These are phyloP conservation scores for Bergia sp. DNA, from an alignment of 92 coral and sea anemone species.

Conservation along the genomic window DNA sequence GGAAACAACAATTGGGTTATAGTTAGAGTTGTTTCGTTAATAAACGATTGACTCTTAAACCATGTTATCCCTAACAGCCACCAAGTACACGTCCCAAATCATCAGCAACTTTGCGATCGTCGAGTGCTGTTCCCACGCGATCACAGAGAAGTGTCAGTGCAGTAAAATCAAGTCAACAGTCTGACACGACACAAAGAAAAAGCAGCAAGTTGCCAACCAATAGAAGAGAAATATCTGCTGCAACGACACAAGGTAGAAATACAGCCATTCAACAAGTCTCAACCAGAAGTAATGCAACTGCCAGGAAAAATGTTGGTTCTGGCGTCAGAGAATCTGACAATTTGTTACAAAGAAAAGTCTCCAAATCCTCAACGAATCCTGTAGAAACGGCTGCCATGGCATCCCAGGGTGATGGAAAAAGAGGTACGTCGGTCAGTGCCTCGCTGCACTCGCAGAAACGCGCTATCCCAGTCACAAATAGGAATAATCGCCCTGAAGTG, in stretches of 20 bases:
- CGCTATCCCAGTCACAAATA: background rate
- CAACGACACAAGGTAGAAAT: background rate
- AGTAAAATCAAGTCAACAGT: background rate
- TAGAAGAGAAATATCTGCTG: background rate
- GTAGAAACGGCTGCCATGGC: background rate
- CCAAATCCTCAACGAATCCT: background rate
- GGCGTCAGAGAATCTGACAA: background rate
- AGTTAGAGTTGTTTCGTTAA: background rate
- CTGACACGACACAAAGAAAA: background rate
- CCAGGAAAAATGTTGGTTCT: background rate
- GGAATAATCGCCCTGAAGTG: background rate
- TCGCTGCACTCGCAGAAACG: background rate
- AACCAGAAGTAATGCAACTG: background rate
- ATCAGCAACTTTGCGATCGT: background rate
- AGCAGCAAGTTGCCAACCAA: background rate
- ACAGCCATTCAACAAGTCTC: background rate
- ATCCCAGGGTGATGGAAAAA: background rate
- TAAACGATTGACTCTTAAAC: background rate
- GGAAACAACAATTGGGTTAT: background rate
- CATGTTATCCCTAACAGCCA: background rate
- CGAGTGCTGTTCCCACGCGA: background rate
- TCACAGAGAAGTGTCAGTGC: background rate
- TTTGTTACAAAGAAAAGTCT: background rate
- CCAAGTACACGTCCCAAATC: background rate
- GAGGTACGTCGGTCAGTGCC: background rate